Evolutionary conservation across 2,113 vertebrate species (phyloP).

Genomic region (Tragelaphus buxtoni): DNA sequence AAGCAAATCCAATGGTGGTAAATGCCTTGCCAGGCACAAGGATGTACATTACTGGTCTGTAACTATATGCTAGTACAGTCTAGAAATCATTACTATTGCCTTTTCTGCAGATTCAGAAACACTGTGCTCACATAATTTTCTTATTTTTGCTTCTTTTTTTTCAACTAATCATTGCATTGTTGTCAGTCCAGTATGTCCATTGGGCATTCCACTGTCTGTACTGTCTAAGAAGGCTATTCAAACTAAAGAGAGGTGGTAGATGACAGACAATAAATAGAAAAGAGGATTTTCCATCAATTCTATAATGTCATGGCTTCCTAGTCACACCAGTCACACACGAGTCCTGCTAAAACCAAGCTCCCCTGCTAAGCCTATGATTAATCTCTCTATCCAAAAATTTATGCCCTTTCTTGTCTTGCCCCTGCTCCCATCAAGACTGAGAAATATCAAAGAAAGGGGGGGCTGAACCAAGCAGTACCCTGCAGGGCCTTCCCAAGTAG

Average conservation of each 20-base stretch:
- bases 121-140: neutral
- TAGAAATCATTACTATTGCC: neutral
- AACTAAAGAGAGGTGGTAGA: neutral
- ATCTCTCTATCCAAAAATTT: neutral
- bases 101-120: neutral
- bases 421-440: neutral
- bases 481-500: neutral
- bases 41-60: neutral
- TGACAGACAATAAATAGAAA: neutral
- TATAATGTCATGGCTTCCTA: neutral
- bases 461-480: neutral
- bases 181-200: neutral
- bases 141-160: neutral
- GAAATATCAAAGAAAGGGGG: neutral
- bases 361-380: neutral
- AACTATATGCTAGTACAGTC: neutral
- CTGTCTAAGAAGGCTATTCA: neutral
- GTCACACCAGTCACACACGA: neutral
- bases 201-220: neutral
- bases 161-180: neutral
- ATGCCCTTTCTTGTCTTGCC: neutral
- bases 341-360: neutral
- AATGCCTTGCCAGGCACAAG: neutral
- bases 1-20: neutral
- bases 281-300: neutral